Evolutionary conservation across 2,797 vertebrate genomes (phyloP), one percentile per base, ranked within the genome.

Genomic region (Siniperca obscura): DNA sequence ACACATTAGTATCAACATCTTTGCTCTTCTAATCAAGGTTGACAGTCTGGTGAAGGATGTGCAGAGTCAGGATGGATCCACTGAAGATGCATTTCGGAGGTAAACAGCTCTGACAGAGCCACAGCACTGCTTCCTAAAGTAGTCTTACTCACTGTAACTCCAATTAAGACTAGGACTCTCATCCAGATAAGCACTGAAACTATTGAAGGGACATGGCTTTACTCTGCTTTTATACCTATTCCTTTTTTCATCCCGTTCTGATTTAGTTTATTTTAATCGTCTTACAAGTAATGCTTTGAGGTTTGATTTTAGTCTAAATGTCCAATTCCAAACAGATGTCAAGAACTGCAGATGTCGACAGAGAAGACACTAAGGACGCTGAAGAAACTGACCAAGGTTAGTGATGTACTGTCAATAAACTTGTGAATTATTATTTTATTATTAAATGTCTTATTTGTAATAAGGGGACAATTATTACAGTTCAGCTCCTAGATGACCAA

Each of bases 321-420:
- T 70, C 25, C 27, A 22, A 17, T 85, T 79, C 34, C 25, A 53
- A 71, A 86, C 74, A 96, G 95, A 80, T 96, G 95, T 74, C 90
- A 86, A 74, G 92, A 95, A 2, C 74, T 96, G 72, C 93, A 94
- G 55, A 81, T 78, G 3, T 88, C 71, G 0, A 90, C 93, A 68
- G 89, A 95, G 73, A 93, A 94, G 67, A 93, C 85, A 7, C 74
- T 86, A 42, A 91, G 66, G 66, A 84, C 71, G 14, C 89, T 96
- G n/a, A 93, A 82, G 61, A 94, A 87, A 61, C 89, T 96, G 65
- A 94, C 91, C 19, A 96, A 96, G 93, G 96, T 96, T 44, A 62
- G 86, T 75, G 38, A 21, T 66, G 10, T 48, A 14, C 11, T 74
- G 0, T 73, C 25, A n/a, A 8, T 19, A 21, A 62, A 56, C 40